Evolutionary conservation across 2,113 vertebrate species (phyloP).

Genomic region (Hystrix cristata): DNA sequence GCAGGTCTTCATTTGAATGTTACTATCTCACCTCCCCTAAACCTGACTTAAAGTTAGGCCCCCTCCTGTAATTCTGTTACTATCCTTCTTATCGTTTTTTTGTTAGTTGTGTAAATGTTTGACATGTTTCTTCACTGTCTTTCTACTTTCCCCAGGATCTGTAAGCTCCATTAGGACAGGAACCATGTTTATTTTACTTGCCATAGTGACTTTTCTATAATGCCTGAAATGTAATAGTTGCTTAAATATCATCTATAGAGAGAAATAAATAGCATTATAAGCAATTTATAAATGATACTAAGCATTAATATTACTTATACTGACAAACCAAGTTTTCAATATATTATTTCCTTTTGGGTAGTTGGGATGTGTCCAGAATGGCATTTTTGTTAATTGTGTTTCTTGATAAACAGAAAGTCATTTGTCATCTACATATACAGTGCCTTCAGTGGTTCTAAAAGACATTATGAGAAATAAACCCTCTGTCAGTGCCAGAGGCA

Average conservation of each 20-base stretch:
- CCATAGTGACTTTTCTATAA: too few relatives aligned
- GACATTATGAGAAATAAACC: not conserved
- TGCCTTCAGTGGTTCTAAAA: not conserved
- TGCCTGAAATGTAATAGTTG: not conserved
- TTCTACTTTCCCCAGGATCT: not conserved
- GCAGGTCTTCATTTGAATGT: not conserved
- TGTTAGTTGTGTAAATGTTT: not conserved
- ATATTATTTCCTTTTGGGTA: not conserved
- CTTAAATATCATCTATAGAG: not conserved
- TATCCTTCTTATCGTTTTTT: not conserved
- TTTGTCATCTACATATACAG: not conserved
- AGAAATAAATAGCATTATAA: not conserved
- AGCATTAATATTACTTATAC: not conserved
- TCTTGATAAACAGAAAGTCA: not conserved
- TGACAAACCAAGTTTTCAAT: not conserved
- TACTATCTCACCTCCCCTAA: not conserved
- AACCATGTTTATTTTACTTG: not conserved
- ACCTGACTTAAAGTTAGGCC: not conserved
- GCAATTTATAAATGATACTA: not conserved
- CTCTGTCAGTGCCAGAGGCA: not conserved
- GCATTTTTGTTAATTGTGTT: not conserved
- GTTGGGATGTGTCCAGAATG: not conserved
- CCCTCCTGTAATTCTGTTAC: rapidly evolving
- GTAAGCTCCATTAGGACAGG: not conserved
- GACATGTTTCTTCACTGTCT: not conserved